Evolutionary conservation across 2,113 vertebrate genomes (phyloP).

Genomic region (Ciconia stormi): DNA sequence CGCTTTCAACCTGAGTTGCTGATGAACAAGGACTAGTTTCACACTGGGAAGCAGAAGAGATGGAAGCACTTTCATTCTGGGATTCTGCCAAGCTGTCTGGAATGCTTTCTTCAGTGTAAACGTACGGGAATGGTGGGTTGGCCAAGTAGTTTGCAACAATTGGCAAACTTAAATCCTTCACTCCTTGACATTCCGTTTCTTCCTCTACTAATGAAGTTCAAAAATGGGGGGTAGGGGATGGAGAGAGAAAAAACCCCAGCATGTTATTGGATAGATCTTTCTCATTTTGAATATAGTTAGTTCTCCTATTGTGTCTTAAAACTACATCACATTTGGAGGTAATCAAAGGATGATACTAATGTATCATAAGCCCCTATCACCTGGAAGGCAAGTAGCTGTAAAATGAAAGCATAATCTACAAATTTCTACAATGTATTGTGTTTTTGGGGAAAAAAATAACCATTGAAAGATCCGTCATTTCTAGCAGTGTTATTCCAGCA

Average conservation of each 20-base stretch:
- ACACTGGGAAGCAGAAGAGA: constrained; percentile 50
- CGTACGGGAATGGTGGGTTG: constrained; percentile 73
- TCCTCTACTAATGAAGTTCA: constrained; percentile 72
- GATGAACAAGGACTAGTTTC: constrained; percentile 6
- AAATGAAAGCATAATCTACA: not conserved
- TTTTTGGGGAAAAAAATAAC: not conserved
- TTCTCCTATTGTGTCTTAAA: not conserved
- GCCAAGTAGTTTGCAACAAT: constrained; percentile 79
- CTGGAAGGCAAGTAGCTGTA: not conserved
- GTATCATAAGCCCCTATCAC: not conserved
- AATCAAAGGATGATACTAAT: not conserved
- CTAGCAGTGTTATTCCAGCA: not conserved
- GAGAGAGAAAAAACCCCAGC: not conserved
- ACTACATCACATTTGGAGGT: not conserved
- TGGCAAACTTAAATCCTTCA: constrained; percentile 75
- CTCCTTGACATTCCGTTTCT: constrained; percentile 76
- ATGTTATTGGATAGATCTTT: not conserved
- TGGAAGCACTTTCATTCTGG: constrained; percentile 68
- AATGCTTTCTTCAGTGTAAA: constrained; percentile 63
- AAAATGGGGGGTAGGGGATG: not conserved
- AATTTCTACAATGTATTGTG: not conserved
- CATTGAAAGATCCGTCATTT: accelerated
- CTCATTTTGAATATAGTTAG: not conserved
- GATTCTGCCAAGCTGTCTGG: constrained; percentile 36
- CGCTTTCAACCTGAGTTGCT: not conserved